These are phyloP conservation scores for Spinibarbus caldwelli DNA, from an alignment of 2,797 vertebrate species.

Conservation along the genomic window DNA sequence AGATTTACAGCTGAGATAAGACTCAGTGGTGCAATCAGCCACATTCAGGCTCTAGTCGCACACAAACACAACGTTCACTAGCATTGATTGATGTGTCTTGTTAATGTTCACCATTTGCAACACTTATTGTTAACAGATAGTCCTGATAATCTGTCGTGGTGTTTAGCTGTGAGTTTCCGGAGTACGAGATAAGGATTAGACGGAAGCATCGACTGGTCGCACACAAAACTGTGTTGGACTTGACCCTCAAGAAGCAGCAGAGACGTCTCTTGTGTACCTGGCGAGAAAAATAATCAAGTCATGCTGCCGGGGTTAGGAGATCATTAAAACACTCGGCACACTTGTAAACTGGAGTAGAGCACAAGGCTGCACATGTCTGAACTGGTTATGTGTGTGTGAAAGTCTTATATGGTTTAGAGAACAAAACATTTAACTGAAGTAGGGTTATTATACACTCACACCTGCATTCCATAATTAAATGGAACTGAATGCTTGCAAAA, in stretches of 20 bases:
- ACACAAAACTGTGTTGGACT: background rate
- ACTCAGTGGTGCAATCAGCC: conserved; percentile 41
- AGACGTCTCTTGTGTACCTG: background rate
- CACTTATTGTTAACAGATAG: conserved; percentile 17
- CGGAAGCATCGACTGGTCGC: background rate
- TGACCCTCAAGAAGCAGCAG: background rate
- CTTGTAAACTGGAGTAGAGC: conserved; percentile 42
- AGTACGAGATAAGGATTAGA: conserved; percentile 16
- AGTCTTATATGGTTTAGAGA: conserved; percentile 16
- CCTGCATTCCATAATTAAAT: background rate
- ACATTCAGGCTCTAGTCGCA: conserved; percentile 6
- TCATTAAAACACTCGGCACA: conserved; percentile 34
- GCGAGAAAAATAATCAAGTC: conserved; percentile 12
- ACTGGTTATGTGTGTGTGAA: conserved; percentile 31
- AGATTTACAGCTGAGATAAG: conserved; percentile 55
- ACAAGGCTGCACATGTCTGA: conserved; percentile 22
- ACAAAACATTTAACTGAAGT: conserved; percentile 11
- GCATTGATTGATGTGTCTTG: background rate
- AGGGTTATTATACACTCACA: conserved; percentile 11
- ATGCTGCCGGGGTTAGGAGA: background rate
- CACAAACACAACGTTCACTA: conserved; percentile 8
- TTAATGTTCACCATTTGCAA: conserved; percentile 30
- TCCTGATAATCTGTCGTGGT: background rate
- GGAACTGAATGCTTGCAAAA: conserved; percentile 1
- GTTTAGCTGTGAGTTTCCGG: conserved; percentile 13